Percentiles rank a stretch among this genome's conserved stretches.
Evolutionary conservation across 2,888 invertebrate species (phyloP).

Genomic region (Sphaeridia pumilis): DNA sequence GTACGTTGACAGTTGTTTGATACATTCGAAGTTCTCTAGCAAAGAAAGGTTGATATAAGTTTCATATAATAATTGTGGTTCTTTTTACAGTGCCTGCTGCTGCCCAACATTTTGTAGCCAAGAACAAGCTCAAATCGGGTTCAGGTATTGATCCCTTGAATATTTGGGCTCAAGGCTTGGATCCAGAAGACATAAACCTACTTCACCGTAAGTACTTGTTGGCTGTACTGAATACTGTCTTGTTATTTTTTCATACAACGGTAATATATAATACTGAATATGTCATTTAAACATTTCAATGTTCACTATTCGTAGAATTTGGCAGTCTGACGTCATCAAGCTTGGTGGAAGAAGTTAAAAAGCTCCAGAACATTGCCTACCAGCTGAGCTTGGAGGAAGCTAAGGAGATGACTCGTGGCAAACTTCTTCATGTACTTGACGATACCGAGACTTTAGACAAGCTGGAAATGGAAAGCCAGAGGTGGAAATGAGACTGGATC

Average conservation of each 20-base stretch:
- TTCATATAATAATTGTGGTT: conserved; percentile 11
- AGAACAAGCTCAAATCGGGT: conserved; percentile 29
- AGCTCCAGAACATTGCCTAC: conserved; percentile 86
- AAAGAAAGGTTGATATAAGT: conserved; percentile 40
- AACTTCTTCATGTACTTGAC: conserved; percentile 68
- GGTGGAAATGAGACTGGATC: too few relatives aligned
- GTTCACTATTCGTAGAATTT: conserved; percentile 41
- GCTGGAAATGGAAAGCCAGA: conserved; percentile 23
- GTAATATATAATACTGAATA: background rate
- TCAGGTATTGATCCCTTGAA: conserved; percentile 45
- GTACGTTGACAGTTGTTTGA: conserved; percentile 46
- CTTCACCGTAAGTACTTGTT: conserved; percentile 57
- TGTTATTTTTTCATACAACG: background rate
- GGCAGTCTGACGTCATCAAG: conserved; percentile 61
- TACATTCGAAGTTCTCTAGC: background rate
- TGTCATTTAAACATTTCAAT: background rate
- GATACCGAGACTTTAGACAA: conserved; percentile 22
- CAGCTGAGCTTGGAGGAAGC: conserved; percentile 88
- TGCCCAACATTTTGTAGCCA: conserved; percentile 31
- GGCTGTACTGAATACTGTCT: background rate
- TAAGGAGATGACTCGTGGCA: conserved; percentile 91
- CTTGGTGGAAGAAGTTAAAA: conserved; percentile 83
- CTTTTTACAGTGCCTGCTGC: conserved; percentile 45
- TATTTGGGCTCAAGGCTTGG: conserved; percentile 57
- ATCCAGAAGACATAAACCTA: conserved; percentile 59